Evolutionary conservation across 2,113 vertebrate species (phyloP), one percentile per base, ranked within the genome.

Genomic region (Cinclus mexicanus): DNA sequence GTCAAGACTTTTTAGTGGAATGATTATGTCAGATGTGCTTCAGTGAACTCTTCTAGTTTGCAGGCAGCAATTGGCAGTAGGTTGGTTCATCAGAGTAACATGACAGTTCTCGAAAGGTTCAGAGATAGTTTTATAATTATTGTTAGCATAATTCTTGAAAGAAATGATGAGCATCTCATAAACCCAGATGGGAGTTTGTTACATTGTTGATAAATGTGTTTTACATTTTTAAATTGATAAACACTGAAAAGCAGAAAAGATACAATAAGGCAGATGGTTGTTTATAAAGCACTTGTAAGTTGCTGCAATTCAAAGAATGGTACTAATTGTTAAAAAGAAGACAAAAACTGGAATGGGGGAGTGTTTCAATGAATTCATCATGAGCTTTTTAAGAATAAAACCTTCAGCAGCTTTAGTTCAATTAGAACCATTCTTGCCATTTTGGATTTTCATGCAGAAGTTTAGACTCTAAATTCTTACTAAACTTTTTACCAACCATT

Each of bases 171-270:
- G 97, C 97, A 97, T 98, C 98, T 98, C 98, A 96, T 98, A 97
- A 97, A 98, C 98, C 98, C 98, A 98, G 98, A 98, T 98, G 98
- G 98, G 98, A 98, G 97, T 98, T 98, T 98, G 98, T 98, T 98
- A 98, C 98, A 97, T 98, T 98, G 98, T 98, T 98, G 98, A 98
- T 98, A 98, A 96, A 93, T 95, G 95, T 96, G 93, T 94, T 97
- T 98, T 98, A 98, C 98, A 98, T 98, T 98, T 98, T 98, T 98
- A 98, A 98, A 98, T 98, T 98, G 98, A 98, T 98, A 98, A 98
- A 97, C 90, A 98, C 95, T 97, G 97, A 98, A 97, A 98, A 98
- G 97, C 98, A 98, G 98, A 98, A 98, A 98, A 98, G 98, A 98
- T 98, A 95, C 94, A 97, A 93, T 96, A 97, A 98, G 97, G 98